Percentiles rank a stretch among this genome's conserved stretches.
These are phyloP conservation scores for Carassius carassius DNA, from an alignment of 2,113 vertebrate species.

Conservation along the genomic window DNA sequence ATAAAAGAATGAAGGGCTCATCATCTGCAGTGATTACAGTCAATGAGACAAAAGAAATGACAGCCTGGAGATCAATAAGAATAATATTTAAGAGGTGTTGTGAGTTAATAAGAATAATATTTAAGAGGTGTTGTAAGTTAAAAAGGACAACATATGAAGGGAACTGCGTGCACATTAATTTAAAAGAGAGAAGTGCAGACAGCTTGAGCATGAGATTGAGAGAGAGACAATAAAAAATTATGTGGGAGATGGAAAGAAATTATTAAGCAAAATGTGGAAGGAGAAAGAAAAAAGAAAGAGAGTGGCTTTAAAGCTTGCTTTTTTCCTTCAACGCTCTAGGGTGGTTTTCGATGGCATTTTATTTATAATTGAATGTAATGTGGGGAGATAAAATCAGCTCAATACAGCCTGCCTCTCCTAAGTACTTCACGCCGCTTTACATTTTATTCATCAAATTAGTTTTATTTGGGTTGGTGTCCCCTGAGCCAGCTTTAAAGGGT, in stretches of 20 bases:
- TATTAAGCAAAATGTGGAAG: conserved; percentile 6
- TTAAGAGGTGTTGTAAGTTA: not conserved
- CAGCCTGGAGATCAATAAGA: too few species aligned
- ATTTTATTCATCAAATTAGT: conserved; percentile 80
- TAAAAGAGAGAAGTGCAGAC: conserved; percentile 56
- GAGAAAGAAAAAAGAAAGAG: conserved; percentile 16
- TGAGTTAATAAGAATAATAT: conserved; percentile 4
- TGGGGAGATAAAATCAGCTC: conserved; percentile 68
- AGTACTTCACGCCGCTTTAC: conserved; percentile 74
- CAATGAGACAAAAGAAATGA: not conserved
- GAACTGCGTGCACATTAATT: not conserved
- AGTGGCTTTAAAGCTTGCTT: conserved; percentile 58
- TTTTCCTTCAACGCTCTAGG: conserved; percentile 65
- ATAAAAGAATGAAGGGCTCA: conserved; percentile 7
- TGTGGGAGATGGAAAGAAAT: conserved; percentile 13
- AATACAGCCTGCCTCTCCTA: conserved; percentile 66
- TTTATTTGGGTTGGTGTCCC: conserved; percentile 73
- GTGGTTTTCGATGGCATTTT: conserved; percentile 69
- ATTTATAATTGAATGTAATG: conserved; percentile 78
- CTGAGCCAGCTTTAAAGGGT: conserved; percentile 75
- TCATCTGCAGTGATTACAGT: conserved; percentile 21
- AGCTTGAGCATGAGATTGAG: conserved; percentile 55
- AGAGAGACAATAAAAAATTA: conserved; percentile 40
- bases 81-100: conserved; percentile 8
- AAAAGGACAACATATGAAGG: conserved; percentile 25